Evolutionary conservation across 2,113 vertebrate genomes (phyloP), one percentile per base, ranked within the genome.

Genomic region (Rhinoptilus africanus): DNA sequence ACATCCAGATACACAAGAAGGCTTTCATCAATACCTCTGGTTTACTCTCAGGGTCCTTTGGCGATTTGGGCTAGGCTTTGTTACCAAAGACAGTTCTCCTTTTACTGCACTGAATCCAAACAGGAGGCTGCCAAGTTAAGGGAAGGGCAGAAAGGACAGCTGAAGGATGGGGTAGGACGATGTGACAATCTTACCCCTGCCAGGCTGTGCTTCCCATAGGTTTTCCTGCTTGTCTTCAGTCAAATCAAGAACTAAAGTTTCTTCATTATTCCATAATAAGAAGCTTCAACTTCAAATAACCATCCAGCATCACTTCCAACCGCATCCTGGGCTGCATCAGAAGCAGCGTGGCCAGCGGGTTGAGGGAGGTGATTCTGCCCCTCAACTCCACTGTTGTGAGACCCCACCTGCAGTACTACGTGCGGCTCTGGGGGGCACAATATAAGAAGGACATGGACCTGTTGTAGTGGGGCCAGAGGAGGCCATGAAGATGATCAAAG

Each of bases 351-450:
- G 10, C 63, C 63, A 32, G 28, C 28, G 32, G 28, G 39, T 9
- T 20, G 1, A 32, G 63, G 19, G 39, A 14, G 19, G 63, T 22
- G 63, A 66, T 32, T 66, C 63, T 66, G 63, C 63, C 28, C 39
- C 28, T 32, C 60, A 39, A 5, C 60, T 63, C 63, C 21, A 18
- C 20, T 66, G 28, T 66, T 28, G 39, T 43, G 39, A 43, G 63
- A 66, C 13, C 28, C 14, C 28, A 39, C 8, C 37, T 9, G 37
- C 28, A 69, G n/a, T n/a, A 2, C 20, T 26, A 13, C 4, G 0
- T 66, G 18, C 60, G 66, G 24, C 47, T 39, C 63, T 17, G 11
- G 9, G 5, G 53, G 8, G 14, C 30, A 22, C 30, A 48, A 2
- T 17, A 62, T 12, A 48, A 10, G 39, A 63, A 34, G 9, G 47